phyloP scores from a whole-genome alignment of 2,797 vertebrate genomes.

The Ispidina picta region DNA sequence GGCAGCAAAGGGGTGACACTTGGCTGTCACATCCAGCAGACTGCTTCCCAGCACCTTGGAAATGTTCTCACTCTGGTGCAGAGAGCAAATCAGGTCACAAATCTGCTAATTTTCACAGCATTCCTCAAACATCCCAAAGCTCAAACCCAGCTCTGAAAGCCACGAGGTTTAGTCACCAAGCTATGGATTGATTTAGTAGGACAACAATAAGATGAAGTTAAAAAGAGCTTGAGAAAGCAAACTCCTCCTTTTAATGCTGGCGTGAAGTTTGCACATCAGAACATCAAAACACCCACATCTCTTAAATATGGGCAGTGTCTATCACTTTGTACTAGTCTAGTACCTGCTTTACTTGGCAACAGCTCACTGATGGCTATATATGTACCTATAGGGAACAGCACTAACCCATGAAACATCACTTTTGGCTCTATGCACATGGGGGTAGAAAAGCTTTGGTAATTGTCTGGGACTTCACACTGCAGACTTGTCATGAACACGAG shows the following conservation, averaged over 20 bases:
- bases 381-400: conserved; percentile 48
- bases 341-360: conserved; percentile 40
- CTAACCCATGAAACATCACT: conserved; percentile 43
- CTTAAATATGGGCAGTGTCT: conserved; percentile 13
- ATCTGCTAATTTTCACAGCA: neutral
- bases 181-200: neutral
- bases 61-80: conserved; percentile 2
- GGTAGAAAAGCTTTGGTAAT: conserved; percentile 78
- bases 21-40: neutral
- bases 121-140: conserved; percentile 15
- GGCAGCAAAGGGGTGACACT: neutral
- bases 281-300: conserved; percentile 42
- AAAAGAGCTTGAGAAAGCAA: conserved; percentile 20
- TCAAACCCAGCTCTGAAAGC: neutral
- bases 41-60: neutral
- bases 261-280: conserved; percentile 39
- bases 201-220: neutral
- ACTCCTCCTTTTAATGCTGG: conserved; percentile 18
- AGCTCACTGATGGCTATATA: conserved; percentile 17
- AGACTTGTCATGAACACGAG: conserved; percentile 57
- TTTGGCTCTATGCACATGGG: conserved; percentile 50
- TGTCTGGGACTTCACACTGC: conserved; percentile 59
- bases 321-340: conserved; percentile 50
- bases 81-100: conserved; percentile 5
- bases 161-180: conserved; percentile 3